These are phyloP conservation scores for Sebastiscus tertius DNA, from an alignment of 2,797 vertebrate genomes.

Conservation along the genomic window DNA sequence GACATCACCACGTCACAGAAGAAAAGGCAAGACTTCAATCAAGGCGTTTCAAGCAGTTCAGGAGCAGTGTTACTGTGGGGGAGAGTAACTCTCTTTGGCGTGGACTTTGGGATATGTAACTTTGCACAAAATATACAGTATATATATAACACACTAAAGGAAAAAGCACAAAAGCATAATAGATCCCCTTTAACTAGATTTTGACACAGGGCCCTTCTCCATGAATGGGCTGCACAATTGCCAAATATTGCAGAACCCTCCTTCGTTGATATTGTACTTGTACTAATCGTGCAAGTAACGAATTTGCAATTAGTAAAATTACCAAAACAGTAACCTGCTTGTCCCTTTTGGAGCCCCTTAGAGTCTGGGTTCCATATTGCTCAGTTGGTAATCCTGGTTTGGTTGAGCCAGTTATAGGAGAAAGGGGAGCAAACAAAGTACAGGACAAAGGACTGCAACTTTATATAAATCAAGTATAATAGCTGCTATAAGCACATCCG, in stretches of 20 bases:
- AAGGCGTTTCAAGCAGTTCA: rapidly evolving
- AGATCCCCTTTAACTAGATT: not conserved
- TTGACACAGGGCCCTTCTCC: not conserved
- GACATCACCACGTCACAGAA: no score
- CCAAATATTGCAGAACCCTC: not conserved
- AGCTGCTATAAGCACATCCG: not conserved
- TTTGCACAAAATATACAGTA: no score
- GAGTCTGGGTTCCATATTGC: not conserved
- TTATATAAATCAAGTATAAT: not conserved
- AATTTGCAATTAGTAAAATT: not conserved
- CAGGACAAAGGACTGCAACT: not conserved
- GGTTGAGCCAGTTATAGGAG: not conserved
- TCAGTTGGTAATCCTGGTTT: not conserved
- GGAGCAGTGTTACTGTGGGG: no score
- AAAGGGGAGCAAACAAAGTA: not conserved
- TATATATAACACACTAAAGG: no score
- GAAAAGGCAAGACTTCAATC: no score
- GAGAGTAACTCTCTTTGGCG: no score
- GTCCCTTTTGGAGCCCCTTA: not conserved
- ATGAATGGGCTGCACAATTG: not conserved
- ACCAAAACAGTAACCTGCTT: not conserved
- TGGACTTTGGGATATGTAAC: no score
- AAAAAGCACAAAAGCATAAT: no score
- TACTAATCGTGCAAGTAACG: not conserved
- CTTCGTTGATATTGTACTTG: not conserved